phyloP scores from a whole-genome alignment of 2,888 invertebrate genomes.

The Troilus luridus region DNA sequence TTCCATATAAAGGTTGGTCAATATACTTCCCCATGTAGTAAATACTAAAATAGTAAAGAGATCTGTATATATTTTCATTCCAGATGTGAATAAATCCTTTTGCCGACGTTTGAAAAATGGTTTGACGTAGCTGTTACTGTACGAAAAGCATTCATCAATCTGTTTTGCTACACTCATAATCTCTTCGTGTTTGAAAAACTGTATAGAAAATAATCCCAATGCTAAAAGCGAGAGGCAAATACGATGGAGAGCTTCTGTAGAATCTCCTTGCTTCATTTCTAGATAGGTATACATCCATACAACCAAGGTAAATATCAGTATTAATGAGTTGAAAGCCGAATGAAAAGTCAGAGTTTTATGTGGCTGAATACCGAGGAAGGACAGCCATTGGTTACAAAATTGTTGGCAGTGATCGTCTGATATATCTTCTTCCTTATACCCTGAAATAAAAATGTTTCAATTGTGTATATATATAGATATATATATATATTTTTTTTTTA shows the following conservation, averaged over 20 bases:
- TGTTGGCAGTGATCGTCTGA: constrained; percentile 45
- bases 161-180: constrained; percentile 50
- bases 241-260: constrained; percentile 28
- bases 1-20: constrained; percentile 8
- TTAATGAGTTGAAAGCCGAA: constrained; percentile 28
- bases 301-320: background rate
- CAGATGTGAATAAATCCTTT: constrained; percentile 41
- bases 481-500: background rate
- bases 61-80: constrained; percentile 45
- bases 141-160: constrained; percentile 31
- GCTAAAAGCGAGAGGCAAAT: constrained; percentile 50
- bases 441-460: background rate
- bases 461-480: no score
- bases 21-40: constrained; percentile 34
- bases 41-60: constrained; percentile 49
- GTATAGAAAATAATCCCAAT: constrained; percentile 29
- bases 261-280: background rate
- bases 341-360: constrained; percentile 29
- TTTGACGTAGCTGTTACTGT: background rate
- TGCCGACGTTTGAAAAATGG: constrained; percentile 26
- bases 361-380: constrained; percentile 1
- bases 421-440: constrained; percentile 38
- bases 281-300: constrained; percentile 48
- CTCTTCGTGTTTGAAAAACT: constrained; percentile 28
- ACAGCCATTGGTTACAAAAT: constrained; percentile 42